A percentile compares a stretch with the other conserved stretches of the same genome.
These are phyloP conservation scores for Bagarius yarrelli DNA, from an alignment of 2,113 vertebrate species.

Conservation along the genomic window DNA sequence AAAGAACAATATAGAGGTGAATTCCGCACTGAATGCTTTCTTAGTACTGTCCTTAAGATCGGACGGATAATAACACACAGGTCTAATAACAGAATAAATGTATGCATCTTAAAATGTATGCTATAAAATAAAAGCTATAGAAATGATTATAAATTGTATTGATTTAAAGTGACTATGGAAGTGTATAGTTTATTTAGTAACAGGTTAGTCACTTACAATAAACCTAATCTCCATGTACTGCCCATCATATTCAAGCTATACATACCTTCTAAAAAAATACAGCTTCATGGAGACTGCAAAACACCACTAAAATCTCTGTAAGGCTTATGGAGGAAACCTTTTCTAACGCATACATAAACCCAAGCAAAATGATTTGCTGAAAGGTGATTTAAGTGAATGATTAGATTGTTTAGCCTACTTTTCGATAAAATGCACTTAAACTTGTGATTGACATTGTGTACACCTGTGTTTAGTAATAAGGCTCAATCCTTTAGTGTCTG, in stretches of 20 bases:
- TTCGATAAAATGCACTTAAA: background rate
- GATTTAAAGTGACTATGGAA: background rate
- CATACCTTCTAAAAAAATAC: background rate
- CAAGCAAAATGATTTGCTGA: background rate
- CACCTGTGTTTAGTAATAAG: slow-evolving; percentile 7
- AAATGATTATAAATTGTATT: no score
- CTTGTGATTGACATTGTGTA: background rate
- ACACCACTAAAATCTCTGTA: slow-evolving; percentile 5
- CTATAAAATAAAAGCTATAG: background rate
- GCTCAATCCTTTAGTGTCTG: background rate
- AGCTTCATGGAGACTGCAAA: slow-evolving; percentile 6
- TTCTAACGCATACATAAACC: background rate
- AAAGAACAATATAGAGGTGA: background rate
- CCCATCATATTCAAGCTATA: background rate
- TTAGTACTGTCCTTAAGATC: background rate
- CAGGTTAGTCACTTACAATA: background rate
- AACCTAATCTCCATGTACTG: background rate
- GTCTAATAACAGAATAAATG: background rate
- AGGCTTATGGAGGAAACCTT: background rate
- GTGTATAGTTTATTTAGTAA: background rate
- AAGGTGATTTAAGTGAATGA: background rate
- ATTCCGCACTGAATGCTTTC: background rate
- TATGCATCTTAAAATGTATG: background rate
- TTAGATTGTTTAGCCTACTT: background rate
- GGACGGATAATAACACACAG: background rate